Percentiles rank a stretch among this genome's conserved stretches.
These are phyloP conservation scores for Hyles lineata DNA, from an alignment of 2,888 invertebrate genomes.

Conservation along the genomic window DNA sequence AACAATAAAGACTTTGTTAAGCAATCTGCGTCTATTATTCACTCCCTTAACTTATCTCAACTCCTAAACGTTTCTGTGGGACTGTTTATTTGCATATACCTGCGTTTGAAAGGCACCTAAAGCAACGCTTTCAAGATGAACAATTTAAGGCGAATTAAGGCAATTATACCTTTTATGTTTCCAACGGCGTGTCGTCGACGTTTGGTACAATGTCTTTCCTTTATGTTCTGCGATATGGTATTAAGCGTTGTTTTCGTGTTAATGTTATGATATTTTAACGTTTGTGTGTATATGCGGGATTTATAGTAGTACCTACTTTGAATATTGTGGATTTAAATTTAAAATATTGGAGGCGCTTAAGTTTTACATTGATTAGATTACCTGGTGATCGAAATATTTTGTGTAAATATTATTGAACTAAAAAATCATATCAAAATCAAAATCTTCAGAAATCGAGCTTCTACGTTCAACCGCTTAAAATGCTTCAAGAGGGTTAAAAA, in stretches of 20 bases:
- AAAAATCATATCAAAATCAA: no score
- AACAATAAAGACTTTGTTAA: constrained; percentile 62
- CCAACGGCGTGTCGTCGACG: not conserved
- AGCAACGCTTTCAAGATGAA: constrained; percentile 47
- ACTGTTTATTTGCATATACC: constrained; percentile 52
- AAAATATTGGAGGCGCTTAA: no score
- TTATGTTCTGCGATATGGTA: constrained; percentile 6
- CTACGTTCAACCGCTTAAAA: no score
- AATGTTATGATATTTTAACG: not conserved
- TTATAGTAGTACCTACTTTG: no score
- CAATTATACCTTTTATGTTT: constrained; percentile 44
- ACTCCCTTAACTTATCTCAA: constrained; percentile 54
- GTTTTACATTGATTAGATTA: no score
- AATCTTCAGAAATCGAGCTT: no score
- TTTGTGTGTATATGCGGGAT: not conserved
- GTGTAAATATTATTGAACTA: no score
- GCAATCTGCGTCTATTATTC: constrained; percentile 62
- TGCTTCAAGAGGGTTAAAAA: no score
- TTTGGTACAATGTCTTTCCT: constrained; percentile 2
- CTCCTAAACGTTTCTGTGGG: constrained; percentile 47
- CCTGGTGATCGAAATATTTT: no score
- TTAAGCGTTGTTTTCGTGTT: not conserved
- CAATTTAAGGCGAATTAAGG: constrained; percentile 50
- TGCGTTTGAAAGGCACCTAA: constrained; percentile 47
- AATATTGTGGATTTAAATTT: no score